Percentiles rank a stretch among this genome's conserved stretches.
These are phyloP conservation scores for Zapus hudsonius DNA, from an alignment of 2,113 vertebrate species.

Conservation along the genomic window DNA sequence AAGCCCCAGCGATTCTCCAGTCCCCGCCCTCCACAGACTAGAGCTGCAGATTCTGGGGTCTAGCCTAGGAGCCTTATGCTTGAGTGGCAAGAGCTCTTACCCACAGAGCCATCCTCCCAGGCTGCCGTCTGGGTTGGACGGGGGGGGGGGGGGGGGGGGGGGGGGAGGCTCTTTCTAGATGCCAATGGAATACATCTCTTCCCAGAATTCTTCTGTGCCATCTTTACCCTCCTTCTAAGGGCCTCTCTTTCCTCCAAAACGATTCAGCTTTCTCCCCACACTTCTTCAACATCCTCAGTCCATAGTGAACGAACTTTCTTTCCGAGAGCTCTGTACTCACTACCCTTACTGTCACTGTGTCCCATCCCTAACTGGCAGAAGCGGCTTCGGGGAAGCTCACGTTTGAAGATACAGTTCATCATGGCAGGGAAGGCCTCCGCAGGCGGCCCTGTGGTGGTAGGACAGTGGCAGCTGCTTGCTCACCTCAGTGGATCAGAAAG, in stretches of 20 bases:
- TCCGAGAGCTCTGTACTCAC: not conserved
- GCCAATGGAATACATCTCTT: not conserved
- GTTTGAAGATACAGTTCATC: not conserved
- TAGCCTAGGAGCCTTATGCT: too few species aligned
- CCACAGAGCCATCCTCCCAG: too few species aligned
- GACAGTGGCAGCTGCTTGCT: not conserved
- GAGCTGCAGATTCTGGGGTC: too few species aligned
- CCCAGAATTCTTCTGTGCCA: not conserved
- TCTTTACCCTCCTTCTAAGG: not conserved
- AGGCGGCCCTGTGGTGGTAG: not conserved
- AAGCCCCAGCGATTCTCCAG: too few species aligned
- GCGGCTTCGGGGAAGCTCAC: not conserved
- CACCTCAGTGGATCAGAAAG: too few species aligned
- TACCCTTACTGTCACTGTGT: not conserved
- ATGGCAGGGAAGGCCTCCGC: not conserved
- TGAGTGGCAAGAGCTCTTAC: too few species aligned
- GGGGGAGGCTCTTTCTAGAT: not conserved
- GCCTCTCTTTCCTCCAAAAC: not conserved
- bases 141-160: too few species aligned
- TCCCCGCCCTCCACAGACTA: too few species aligned
- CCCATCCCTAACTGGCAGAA: not conserved
- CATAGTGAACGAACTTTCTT: not conserved
- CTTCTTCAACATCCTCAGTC: not conserved
- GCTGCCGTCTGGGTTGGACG: too few species aligned
- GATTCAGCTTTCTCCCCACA: not conserved